A percentile compares a stretch with the other conserved stretches of the same genome.
phyloP scores from a whole-genome alignment of 2,113 vertebrate genomes.

The Pipra filicauda region DNA sequence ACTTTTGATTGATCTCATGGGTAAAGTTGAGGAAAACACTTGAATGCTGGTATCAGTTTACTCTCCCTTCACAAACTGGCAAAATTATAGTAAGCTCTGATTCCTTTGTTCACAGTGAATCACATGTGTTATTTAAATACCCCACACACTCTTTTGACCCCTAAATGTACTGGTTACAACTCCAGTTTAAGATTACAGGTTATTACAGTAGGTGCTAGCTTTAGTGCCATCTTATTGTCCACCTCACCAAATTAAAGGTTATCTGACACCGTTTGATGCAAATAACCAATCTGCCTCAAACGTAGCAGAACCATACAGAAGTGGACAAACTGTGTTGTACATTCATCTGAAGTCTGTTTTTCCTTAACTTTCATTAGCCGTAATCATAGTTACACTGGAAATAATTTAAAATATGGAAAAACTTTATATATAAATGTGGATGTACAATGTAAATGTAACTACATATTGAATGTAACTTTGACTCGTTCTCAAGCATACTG shows the following conservation, averaged over 20 bases:
- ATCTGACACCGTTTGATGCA: neutral
- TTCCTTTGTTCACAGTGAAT: neutral
- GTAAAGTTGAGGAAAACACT: neutral
- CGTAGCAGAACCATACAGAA: neutral
- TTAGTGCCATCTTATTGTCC: neutral
- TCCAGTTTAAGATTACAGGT: neutral
- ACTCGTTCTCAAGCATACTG: neutral
- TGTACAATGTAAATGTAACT: neutral
- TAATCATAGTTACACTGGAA: neutral
- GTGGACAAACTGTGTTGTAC: neutral
- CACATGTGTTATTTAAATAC: neutral
- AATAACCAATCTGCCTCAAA: neutral
- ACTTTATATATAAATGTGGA: neutral
- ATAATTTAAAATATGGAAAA: neutral
- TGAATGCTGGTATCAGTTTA: neutral
- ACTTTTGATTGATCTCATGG: neutral
- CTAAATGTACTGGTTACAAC: neutral
- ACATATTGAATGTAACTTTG: neutral
- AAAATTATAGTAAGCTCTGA: neutral
- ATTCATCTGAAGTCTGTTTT: neutral
- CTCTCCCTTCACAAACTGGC: neutral
- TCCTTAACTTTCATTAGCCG: neutral
- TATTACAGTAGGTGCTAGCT: neutral
- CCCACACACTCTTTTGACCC: neutral
- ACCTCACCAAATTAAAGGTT: neutral